phyloP scores from a whole-genome alignment of 2,888 invertebrate genomes.

The Coenonympha arcania region DNA sequence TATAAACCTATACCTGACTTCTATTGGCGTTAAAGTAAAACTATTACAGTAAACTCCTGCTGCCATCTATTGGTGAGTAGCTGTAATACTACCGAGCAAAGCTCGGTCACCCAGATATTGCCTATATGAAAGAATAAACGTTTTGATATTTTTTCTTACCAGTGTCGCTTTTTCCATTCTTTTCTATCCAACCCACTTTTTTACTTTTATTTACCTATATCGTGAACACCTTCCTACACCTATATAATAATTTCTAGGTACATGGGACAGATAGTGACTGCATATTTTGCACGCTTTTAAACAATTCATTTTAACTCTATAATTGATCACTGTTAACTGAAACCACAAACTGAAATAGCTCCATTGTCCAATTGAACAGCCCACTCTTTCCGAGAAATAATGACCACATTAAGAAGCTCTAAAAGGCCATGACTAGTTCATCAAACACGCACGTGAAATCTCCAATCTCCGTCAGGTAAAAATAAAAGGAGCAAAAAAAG shows the following conservation, averaged over 20 bases:
- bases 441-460: background rate
- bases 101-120: too few relatives aligned
- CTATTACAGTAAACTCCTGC: too few relatives aligned
- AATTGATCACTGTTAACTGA: background rate
- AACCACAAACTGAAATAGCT: background rate
- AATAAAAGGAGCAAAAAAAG: constrained; percentile 1
- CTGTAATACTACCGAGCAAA: too few relatives aligned
- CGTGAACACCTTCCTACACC: background rate
- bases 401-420: background rate
- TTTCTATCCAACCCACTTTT: too few relatives aligned
- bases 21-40: too few relatives aligned
- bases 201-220: background rate
- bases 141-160: too few relatives aligned
- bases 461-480: constrained; percentile 1
- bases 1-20: too few relatives aligned
- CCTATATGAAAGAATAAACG: too few relatives aligned
- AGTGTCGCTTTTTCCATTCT: too few relatives aligned
- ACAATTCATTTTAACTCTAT: background rate
- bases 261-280: background rate
- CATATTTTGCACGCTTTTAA: background rate
- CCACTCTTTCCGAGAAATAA: background rate
- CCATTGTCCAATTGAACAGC: background rate
- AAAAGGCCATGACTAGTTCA: background rate
- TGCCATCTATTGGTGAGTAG: too few relatives aligned
- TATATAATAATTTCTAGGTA: too few relatives aligned